Base-by-base conservation (phyloP, 1,140 invertebrate genomes). In the Zaprionus davidi region DNA sequence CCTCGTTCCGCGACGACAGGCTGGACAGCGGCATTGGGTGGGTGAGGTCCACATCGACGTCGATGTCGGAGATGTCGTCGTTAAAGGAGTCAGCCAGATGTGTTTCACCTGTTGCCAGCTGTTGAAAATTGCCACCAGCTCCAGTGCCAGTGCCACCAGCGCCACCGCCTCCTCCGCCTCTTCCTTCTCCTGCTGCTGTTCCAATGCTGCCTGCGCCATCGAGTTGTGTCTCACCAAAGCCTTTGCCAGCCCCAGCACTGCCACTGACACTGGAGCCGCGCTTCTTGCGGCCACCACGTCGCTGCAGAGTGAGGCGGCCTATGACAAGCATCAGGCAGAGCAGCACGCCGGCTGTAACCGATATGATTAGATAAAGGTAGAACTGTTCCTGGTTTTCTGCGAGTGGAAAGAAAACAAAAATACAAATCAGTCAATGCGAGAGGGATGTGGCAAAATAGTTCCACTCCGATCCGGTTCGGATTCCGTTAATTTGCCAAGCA, bases 381-480 rank as follows among this genome's bases (percentile, higher is more conserved):
- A 96, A 95, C 71, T 96, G 96, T 82, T 97, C 96, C 84, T 95
- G 94, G 90, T 97, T 96, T 81, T 95, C 96, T 97, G 94, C 34
- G 55, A 31, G 20, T n/a, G 13, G n/a, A 41, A 62, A 1, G 46
- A 9, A 70, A 49, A 22, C 36, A 31, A 69, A 17, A 28, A 7
- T 34, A 34, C 41, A 63, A 22, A 53, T 17, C 24, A 65, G 24
- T 36, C 44, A 34, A 53, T 3, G 36, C 41, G 22, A 41, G 22
- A 51, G 24, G 28, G 51, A 72, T n/a, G 41, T 7, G 41, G n/a
- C 7, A 44, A 17, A 17, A n/a, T 46, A 6, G n/a, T 41, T 41
- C 3, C 31, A 17, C 41, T 46, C 1, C 41, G 41, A 11, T 46
- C 41, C 41, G 7, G 41, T 9, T 9, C 41, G 41, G 41, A 46